A percentile compares a stretch with the other conserved stretches of the same genome.
phyloP scores from a whole-genome alignment of 2,797 vertebrate genomes.

The Sebastes reedi region DNA sequence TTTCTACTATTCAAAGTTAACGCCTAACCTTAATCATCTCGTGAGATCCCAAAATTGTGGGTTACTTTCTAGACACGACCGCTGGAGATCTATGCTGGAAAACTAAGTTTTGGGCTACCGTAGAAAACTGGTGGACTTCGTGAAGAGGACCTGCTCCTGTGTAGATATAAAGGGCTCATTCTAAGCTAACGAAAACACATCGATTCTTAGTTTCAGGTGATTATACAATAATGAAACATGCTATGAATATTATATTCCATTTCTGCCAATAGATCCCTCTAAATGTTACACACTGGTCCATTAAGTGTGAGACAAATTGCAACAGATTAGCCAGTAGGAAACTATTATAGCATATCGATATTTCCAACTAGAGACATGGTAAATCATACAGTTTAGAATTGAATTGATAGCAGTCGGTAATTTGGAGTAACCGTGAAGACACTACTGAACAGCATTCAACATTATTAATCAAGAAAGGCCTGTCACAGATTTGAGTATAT shows the following conservation, averaged over 20 bases:
- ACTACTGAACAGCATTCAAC: neutral
- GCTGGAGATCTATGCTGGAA: rapidly evolving
- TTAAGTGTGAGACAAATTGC: neutral
- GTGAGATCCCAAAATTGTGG: too few species aligned
- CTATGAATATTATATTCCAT: too few species aligned
- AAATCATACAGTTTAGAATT: neutral
- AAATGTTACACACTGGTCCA: too few species aligned
- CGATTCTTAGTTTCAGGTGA: too few species aligned
- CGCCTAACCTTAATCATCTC: too few species aligned
- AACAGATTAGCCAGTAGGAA: neutral
- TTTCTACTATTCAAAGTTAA: too few species aligned
- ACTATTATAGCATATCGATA: neutral
- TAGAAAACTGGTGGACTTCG: rapidly evolving
- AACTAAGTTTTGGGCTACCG: rapidly evolving
- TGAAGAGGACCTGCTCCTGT: too few species aligned
- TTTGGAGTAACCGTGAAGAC: neutral
- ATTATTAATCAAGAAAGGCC: neutral
- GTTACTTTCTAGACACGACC: too few species aligned
- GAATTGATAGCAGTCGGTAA: neutral
- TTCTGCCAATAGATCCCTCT: too few species aligned
- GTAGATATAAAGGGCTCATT: rapidly evolving
- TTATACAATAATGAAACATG: too few species aligned
- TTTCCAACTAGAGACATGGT: neutral
- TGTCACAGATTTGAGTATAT: neutral
- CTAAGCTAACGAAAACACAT: too few species aligned